Base-by-base conservation (phyloP, 2,888 invertebrate species). In the Acanthosepion esculentum region DNA sequence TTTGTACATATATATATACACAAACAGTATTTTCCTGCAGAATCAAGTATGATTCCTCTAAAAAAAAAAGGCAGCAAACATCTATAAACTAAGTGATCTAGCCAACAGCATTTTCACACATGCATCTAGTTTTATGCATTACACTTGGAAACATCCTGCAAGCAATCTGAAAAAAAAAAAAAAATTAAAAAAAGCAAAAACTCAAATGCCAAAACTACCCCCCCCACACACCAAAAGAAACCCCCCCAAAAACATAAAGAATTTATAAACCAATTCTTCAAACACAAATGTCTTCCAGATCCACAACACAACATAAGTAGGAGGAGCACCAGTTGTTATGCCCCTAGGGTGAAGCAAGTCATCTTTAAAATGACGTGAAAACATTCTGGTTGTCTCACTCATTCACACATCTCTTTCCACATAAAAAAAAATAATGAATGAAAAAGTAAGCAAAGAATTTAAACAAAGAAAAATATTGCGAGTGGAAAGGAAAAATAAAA, bases 61-160 rank as follows among this genome's bases (percentile, higher is more conserved):
- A n/a, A 78, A 64, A 29, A 64, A 78, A 78, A 78, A n/a, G 33
- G 33, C n/a, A n/a, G 78, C n/a, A 78, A 78, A 78, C 12, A 2
- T 33, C n/a, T 12, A 78, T 33, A 78, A 33, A 78, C 15, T n/a
- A 78, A 78, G 15, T 78, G 78, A 78, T 78, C n/a, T 78, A n/a
- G 78, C 78, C 78, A n/a, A 33, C 78, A 78, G 78, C 78, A 78
- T 78, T 78, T 78, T 78, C 78, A 78, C n/a, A 78, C 78, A 78
- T 78, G 78, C 78, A 78, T 78, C 12, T 78, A 78, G 78, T 78
- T 78, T 78, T 78, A 78, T 78, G 78, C 33, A 78, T 78, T 78
- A 78, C 78, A 78, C 78, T 78, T 78, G 78, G n/a, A 78, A 78
- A 78, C n/a, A 78, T 78, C 78, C 78, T 78, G 78, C 78, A 78